phyloP scores from a whole-genome alignment of 2,797 vertebrate species.

The Hydrocynus forskahlii region DNA sequence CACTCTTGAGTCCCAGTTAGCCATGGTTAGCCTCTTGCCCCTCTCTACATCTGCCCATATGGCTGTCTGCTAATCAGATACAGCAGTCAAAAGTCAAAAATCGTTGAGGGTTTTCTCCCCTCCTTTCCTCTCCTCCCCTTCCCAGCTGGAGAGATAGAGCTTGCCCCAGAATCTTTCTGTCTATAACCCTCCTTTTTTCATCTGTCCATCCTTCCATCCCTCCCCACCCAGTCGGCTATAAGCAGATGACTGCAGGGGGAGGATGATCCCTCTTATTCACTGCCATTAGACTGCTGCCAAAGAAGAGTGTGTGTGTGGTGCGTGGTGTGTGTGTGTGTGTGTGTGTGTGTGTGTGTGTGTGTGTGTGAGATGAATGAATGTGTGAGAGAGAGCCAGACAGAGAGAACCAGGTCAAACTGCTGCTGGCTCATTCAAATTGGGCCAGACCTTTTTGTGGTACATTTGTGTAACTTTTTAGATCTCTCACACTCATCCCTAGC shows the following conservation, averaged over 20 bases:
- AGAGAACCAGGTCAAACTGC: constrained; percentile 37
- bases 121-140: constrained; percentile 5
- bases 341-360: constrained; percentile 2
- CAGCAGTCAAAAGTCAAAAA: constrained; percentile 43
- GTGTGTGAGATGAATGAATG: background rate
- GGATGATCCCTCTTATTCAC: constrained; percentile 45
- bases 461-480: background rate
- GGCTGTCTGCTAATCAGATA: constrained; percentile 54
- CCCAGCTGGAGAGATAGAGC: constrained; percentile 25
- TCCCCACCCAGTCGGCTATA: constrained; percentile 32
- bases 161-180: constrained; percentile 18
- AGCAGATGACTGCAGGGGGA: constrained; percentile 45
- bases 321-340: constrained; percentile 22
- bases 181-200: constrained; percentile 21
- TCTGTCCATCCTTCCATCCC: constrained; percentile 17
- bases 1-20: background rate
- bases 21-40: constrained; percentile 27
- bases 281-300: constrained; percentile 40
- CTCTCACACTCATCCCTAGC: background rate
- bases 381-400: constrained; percentile 8
- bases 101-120: constrained; percentile 33
- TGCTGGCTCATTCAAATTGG: constrained; percentile 22
- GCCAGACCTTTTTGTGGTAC: background rate
- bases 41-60: constrained; percentile 48
- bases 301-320: constrained; percentile 24